Percentiles rank a stretch among this genome's conserved stretches.
Conservation (phyloP, 2,113 vertebrate genomes). For the Neodon shergylaensis region DNA sequence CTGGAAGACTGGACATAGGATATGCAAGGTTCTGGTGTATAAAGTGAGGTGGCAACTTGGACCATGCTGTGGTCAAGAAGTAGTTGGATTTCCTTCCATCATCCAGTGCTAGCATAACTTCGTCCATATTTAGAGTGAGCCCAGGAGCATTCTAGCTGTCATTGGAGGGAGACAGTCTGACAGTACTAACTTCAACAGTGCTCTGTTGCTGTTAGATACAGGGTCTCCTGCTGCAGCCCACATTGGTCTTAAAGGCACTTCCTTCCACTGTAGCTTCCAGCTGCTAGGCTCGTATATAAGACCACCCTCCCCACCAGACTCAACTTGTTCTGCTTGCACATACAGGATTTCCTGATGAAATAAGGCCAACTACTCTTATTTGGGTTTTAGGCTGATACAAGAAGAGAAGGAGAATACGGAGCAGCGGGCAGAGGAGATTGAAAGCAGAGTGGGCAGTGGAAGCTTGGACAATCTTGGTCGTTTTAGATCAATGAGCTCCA, state of each 20-base stretch:
- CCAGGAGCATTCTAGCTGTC: not conserved
- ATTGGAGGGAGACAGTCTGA: not conserved
- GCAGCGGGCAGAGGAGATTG: slow-evolving; percentile 96
- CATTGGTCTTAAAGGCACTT: not conserved
- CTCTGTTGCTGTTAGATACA: not conserved
- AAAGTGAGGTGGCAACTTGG: not conserved
- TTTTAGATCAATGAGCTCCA: slow-evolving; percentile 91
- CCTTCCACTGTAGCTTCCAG: not conserved
- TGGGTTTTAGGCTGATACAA: slow-evolving; percentile 92
- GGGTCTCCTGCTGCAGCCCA: not conserved
- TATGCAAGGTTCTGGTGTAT: not conserved
- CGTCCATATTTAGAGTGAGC: not conserved
- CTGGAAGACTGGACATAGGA: too few relatives aligned
- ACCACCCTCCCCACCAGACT: not conserved
- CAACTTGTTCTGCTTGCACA: not conserved
- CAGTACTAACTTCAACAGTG: not conserved
- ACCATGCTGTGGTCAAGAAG: not conserved
- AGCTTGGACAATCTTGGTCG: slow-evolving; percentile 89
- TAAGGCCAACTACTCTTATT: not conserved
- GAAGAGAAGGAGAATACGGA: slow-evolving; percentile 98
- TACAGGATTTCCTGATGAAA: not conserved
- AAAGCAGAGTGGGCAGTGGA: slow-evolving; percentile 93
- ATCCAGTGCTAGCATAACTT: not conserved
- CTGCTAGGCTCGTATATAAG: not conserved
- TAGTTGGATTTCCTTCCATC: not conserved